phyloP scores from a whole-genome alignment of 2,888 invertebrate genomes.

The Eustalomyia histrio region DNA sequence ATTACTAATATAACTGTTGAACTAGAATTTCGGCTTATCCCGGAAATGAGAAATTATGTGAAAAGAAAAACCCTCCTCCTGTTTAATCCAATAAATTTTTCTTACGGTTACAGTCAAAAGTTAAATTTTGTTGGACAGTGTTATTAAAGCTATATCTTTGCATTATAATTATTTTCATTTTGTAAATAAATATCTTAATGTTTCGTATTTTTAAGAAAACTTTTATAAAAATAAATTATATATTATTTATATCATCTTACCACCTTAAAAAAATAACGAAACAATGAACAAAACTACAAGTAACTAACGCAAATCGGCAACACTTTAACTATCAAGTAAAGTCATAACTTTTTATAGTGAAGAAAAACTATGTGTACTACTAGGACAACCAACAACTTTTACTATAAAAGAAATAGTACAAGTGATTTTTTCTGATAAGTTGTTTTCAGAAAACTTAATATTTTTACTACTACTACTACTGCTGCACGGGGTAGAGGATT shows the following conservation, averaged over 20 bases:
- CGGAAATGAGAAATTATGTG: too few relatives aligned
- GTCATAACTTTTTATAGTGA: slow-evolving; percentile 42
- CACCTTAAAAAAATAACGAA: neutral
- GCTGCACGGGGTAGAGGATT: neutral
- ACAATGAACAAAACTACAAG: slow-evolving; percentile 9
- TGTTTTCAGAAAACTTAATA: neutral
- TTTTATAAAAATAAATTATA: neutral
- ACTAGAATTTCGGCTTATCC: too few relatives aligned
- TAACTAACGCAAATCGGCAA: slow-evolving; percentile 59
- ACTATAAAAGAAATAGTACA: neutral
- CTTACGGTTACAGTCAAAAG: too few relatives aligned
- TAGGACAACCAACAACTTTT: neutral
- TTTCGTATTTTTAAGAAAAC: slow-evolving; percentile 3
- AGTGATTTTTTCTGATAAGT: neutral
- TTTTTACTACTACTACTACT: neutral
- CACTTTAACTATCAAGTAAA: slow-evolving; percentile 60
- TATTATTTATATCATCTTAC: slow-evolving; percentile 10
- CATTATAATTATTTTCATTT: neutral
- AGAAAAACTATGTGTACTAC: neutral
- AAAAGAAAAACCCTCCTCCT: too few relatives aligned
- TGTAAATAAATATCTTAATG: neutral
- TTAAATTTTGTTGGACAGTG: too few relatives aligned
- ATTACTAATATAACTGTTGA: too few relatives aligned
- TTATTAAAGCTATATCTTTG: too few relatives aligned
- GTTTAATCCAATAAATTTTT: too few relatives aligned